Percentiles rank a stretch among this genome's conserved stretches.
These are phyloP conservation scores for Enteromius viviparus DNA, from an alignment of 2,797 vertebrate species.

Conservation along the genomic window DNA sequence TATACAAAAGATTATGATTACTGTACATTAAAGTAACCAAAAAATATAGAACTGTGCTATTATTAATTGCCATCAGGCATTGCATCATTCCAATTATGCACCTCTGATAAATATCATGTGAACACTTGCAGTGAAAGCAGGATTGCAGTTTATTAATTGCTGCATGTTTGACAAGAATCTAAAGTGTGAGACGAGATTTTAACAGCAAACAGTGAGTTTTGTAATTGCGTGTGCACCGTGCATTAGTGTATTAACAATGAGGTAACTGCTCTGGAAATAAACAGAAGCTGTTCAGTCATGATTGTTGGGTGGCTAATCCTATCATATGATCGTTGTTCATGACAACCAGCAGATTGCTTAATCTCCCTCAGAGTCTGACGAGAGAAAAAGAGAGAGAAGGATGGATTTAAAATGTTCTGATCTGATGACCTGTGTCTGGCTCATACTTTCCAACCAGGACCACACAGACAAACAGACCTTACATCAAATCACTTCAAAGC, in stretches of 20 bases:
- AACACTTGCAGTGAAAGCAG: background rate
- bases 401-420: constrained; percentile 28
- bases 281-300: constrained; percentile 31
- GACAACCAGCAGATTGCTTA: constrained; percentile 28
- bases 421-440: constrained; percentile 22
- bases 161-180: background rate
- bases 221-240: background rate
- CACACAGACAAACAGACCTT: constrained; percentile 31
- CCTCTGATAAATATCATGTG: background rate
- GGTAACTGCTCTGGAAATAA: background rate
- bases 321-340: constrained; percentile 38
- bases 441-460: constrained; percentile 16
- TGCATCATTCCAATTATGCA: background rate
- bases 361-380: constrained; percentile 40
- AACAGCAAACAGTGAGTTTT: background rate
- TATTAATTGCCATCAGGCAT: background rate
- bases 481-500: constrained; percentile 38
- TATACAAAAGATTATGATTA: background rate
- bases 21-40: background rate
- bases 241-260: background rate
- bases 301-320: constrained; percentile 16
- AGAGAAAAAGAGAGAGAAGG: background rate
- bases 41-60: background rate
- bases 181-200: background rate
- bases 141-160: constrained; percentile 9